Evolutionary conservation across 2,888 invertebrate species (phyloP), one percentile per base, ranked within the genome.

Genomic region (Laothoe populi): DNA sequence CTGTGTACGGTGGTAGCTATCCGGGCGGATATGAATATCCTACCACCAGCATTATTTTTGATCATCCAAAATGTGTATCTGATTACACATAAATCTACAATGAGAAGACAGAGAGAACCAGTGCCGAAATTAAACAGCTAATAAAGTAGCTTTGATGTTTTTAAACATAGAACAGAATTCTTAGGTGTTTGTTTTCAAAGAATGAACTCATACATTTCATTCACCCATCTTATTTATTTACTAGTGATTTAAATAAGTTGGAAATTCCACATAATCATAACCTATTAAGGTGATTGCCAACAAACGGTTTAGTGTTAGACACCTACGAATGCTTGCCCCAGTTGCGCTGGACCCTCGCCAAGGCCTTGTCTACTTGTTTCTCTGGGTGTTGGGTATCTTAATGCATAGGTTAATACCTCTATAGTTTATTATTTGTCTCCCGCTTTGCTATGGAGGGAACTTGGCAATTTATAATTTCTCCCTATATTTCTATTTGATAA

Each of bases 201-300:
- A 68, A 62, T 19, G 26, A 44, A 62, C 13, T 40, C 49, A 35
- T 70, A 63, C 63, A 70, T 70, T 73, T 75, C 70, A 68, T 74
- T 73, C 70, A 73, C 68, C 68, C 67, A 65, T 65, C 64, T 66
- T 64, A 70, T 46, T 65, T 63, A 69, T 70, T 73, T 66, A 66
- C 68, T 66, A 69, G 70, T 70, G 71, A 74, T 74, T 65, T 73
- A 72, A 69, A 63, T 66, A 61, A 62, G 70, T 71, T 70, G 72
- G 71, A 79, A 84, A 86, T 83, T 81, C 81, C 77, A 78, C 78
- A 85, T 79, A 82, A 77, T 79, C 83, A 85, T 79, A 82, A 77
- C 79, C 83, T 84, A 82, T 86, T 86, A 85, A 79, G 83, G 87
- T 70, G 81, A 78, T 82, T 88, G 91, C 90, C 88, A 91, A 86